A percentile compares a stretch with the other conserved stretches of the same genome.
phyloP scores from a whole-genome alignment of 2,113 vertebrate species.

The Ptyas mucosa region DNA sequence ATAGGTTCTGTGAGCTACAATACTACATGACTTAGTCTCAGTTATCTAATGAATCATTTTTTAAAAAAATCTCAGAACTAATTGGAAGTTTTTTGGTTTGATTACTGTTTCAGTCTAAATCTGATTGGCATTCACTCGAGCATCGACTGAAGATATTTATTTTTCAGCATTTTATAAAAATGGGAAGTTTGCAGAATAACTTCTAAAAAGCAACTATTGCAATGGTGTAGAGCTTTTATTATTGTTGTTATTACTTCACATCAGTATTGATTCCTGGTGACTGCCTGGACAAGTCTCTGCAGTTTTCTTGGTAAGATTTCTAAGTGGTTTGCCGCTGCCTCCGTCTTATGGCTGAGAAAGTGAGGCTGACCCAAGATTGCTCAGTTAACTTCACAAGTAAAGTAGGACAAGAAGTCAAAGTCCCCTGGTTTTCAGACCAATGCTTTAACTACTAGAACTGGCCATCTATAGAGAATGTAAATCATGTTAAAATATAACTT shows the following conservation, averaged over 20 bases:
- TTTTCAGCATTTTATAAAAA: not conserved
- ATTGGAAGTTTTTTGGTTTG: not conserved
- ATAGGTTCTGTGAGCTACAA: not conserved
- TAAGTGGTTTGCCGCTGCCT: not conserved
- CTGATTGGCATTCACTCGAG: not conserved
- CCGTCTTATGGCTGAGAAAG: not conserved
- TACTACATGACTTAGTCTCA: not conserved
- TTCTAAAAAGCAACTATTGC: not conserved
- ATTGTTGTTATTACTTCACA: not conserved
- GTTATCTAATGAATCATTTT: not conserved
- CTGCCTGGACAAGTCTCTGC: not conserved
- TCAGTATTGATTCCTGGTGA: not conserved
- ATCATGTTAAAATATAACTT: not conserved
- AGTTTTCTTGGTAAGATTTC: not conserved
- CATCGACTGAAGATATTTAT: not conserved
- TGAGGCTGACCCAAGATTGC: not conserved
- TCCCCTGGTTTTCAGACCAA: not conserved
- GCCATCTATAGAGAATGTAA: not conserved
- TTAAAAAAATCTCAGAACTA: not conserved
- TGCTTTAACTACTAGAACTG: not conserved
- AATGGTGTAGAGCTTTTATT: not conserved
- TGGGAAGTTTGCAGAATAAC: not conserved
- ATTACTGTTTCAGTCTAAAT: not conserved
- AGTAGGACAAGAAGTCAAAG: not conserved
- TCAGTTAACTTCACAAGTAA: not conserved